Percentiles rank a stretch among this genome's conserved stretches.
phyloP scores from a whole-genome alignment of 2,113 vertebrate species.

The Falco punctatus region DNA sequence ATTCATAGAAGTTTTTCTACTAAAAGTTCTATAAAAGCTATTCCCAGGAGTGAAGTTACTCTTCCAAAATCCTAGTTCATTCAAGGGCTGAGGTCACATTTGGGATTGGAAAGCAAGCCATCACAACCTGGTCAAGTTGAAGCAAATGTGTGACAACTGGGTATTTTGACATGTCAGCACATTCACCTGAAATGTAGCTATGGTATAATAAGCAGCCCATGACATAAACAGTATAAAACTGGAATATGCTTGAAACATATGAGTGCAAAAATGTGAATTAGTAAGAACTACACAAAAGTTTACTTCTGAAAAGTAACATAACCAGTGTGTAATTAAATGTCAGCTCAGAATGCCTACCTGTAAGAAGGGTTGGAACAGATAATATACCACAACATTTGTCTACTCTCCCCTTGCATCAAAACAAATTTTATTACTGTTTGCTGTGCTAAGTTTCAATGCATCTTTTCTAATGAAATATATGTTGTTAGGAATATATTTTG shows the following conservation, averaged over 20 bases:
- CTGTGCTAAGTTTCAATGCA: background rate
- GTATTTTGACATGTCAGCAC: background rate
- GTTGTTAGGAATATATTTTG: background rate
- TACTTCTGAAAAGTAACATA: background rate
- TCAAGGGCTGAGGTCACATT: background rate
- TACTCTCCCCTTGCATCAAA: background rate
- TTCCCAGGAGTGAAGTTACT: background rate
- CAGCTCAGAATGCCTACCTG: background rate
- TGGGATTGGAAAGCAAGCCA: background rate
- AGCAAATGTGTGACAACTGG: background rate
- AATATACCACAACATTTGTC: background rate
- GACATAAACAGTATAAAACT: background rate
- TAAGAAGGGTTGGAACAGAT: background rate
- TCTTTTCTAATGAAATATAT: background rate
- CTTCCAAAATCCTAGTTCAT: background rate
- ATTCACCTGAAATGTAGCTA: background rate
- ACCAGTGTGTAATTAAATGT: background rate
- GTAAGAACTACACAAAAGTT: background rate
- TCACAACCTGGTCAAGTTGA: background rate
- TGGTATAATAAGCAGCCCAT: too few species aligned
- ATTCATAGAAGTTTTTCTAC: background rate
- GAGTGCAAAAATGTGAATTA: background rate
- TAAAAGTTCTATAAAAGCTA: background rate
- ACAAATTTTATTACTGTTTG: background rate
- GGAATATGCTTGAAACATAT: background rate